Base-by-base conservation (phyloP, 2,113 vertebrate species). In the Mugil cephalus region DNA sequence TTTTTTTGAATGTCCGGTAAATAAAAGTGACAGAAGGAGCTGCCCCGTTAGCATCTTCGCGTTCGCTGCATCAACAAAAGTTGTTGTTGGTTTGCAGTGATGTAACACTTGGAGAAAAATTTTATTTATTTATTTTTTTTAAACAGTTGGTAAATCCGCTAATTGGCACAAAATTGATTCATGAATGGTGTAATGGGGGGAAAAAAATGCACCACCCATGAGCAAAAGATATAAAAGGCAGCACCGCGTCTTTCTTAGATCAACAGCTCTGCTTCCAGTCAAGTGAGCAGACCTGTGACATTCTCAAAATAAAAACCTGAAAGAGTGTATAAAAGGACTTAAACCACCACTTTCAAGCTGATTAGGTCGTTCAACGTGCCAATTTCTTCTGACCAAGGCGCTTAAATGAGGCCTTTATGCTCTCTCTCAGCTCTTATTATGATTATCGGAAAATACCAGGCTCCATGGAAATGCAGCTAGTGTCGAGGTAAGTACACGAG, bases 391-490 rank as follows among this genome's bases (percentile, higher is more conserved):
- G 60, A 48, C 7, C 10, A 35, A 7, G 5, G 52, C 10, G 7
- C 48, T 66, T 52, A 39, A 60, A 79, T 21, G 1, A 50, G 38
- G 21, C 47, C 53, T 76, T 76, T 54, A 55, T 47, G 15, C 43
- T 60, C 8, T 51, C 10, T 9, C 52, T 38, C n/a, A 52, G 45
- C 14, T 50, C 19, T 24, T 46, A 18, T 46, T 46, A 21, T 19
- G 15, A 62, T 72, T 52, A 34, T 51, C 10, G 40, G 34, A 19
- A 38, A 82, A 64, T 65, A 69, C 81, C 53, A 56, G 52, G 63
- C 73, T 84, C 35, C 34, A 39, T 71, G 72, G 69, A 60, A 82
- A 74, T 71, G 73, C 77, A 86, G 81, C 84, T 67, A 56, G 48
- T 74, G 71, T 82, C 56, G 47, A 69, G 34, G 46, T 14, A 43